Conservation (phyloP, 2,797 vertebrate species). For the Sebastes diaconus region DNA sequence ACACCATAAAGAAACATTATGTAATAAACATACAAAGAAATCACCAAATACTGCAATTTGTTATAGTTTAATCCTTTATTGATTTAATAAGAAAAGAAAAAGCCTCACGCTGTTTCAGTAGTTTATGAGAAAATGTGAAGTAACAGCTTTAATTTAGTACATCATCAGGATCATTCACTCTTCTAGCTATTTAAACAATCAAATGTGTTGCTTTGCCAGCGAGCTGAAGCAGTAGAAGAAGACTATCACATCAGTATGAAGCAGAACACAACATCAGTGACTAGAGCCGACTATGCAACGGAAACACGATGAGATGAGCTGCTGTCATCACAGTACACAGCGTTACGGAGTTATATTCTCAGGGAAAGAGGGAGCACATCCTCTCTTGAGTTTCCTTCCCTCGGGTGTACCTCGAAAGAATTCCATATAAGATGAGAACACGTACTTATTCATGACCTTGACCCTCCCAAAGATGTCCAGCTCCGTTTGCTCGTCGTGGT, state of each 20-base stretch:
- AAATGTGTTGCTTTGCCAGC: background rate
- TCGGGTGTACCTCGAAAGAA: slow-evolving; percentile 76
- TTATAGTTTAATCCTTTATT: slow-evolving; percentile 6
- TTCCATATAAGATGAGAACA: slow-evolving; percentile 73
- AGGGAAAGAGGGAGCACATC: slow-evolving; percentile 36
- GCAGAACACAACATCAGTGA: background rate
- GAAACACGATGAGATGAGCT: background rate
- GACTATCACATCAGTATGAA: background rate
- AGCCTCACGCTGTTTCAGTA: background rate
- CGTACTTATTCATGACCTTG: slow-evolving; percentile 77
- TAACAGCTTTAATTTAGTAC: background rate
- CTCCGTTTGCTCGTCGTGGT: slow-evolving; percentile 63
- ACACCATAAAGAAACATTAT: slow-evolving; percentile 41
- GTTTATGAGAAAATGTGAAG: background rate
- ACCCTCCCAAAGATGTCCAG: slow-evolving; percentile 72
- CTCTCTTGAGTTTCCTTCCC: slow-evolving; percentile 72
- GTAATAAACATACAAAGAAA: slow-evolving; percentile 53
- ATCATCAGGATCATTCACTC: background rate
- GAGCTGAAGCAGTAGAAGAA: background rate
- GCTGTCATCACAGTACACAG: background rate
- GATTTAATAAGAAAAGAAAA: background rate
- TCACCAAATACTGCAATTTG: background rate
- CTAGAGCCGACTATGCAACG: background rate
- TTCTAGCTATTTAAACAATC: background rate
- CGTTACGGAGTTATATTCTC: slow-evolving; percentile 5